Evolutionary conservation across 2,888 invertebrate genomes (phyloP).

Genomic region (Sabatieria punctata): DNA sequence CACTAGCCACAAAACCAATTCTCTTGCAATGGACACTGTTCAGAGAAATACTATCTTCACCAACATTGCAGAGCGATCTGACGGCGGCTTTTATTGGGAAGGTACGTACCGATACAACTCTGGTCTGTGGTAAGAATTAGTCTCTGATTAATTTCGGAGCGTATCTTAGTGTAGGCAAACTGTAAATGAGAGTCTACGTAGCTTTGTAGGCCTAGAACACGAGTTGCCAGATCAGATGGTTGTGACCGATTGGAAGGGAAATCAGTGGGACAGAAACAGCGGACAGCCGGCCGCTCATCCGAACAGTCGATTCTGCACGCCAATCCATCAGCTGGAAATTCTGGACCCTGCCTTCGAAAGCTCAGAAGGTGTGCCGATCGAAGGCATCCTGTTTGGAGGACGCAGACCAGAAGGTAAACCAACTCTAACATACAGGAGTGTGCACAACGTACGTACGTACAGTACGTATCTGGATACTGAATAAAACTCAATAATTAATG

Average conservation of each 20-base stretch:
- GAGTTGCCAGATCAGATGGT: not conserved
- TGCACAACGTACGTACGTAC: no score
- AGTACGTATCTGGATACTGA: no score
- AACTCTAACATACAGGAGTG: not conserved
- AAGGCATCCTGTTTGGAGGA: constrained; percentile 84
- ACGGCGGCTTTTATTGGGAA: no score
- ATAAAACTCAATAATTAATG: no score
- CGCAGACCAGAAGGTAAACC: constrained; percentile 49
- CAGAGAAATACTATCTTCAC: no score
- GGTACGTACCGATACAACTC: no score
- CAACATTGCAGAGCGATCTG: no score
- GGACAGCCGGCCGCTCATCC: constrained; percentile 59
- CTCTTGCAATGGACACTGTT: constrained; percentile 95
- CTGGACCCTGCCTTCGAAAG: constrained; percentile 75
- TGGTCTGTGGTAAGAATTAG: no score
- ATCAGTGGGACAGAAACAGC: constrained; percentile 26
- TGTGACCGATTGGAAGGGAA: constrained; percentile 48
- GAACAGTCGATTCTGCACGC: constrained; percentile 75
- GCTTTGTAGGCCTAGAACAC: no score
- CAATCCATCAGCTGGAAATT: constrained; percentile 79
- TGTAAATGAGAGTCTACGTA: no score
- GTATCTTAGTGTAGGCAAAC: no score
- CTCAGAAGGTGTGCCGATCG: constrained; percentile 79
- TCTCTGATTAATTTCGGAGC: no score
- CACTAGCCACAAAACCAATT: constrained; percentile 74